These are phyloP conservation scores for Noctua pronuba DNA, from an alignment of 2,888 invertebrate species.

Conservation along the genomic window DNA sequence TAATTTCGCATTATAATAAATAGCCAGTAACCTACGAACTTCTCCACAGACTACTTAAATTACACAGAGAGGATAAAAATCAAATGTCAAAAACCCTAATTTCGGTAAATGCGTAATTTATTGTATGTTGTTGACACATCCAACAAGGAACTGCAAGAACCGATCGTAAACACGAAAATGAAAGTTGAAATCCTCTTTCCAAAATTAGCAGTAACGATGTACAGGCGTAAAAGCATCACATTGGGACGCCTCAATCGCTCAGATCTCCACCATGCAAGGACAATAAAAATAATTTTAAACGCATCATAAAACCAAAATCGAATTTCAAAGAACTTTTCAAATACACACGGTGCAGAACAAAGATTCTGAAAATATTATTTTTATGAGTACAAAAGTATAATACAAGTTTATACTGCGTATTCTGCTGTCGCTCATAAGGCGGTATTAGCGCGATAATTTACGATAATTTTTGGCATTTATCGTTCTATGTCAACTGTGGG, in stretches of 20 bases:
- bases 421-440: constrained; percentile 80
- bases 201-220: constrained; percentile 61
- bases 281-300: constrained; percentile 74
- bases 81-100: not conserved
- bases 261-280: constrained; percentile 52
- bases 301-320: constrained; percentile 67
- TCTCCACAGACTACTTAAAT: not conserved
- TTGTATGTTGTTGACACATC: constrained; percentile 30
- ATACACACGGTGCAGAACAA: constrained; percentile 70
- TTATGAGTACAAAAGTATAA: constrained; percentile 77
- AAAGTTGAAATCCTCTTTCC: constrained; percentile 37
- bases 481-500: constrained; percentile 83
- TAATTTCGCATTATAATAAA: constrained; percentile 7
- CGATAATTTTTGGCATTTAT: constrained; percentile 84
- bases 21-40: constrained; percentile 2
- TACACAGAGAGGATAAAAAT: not conserved
- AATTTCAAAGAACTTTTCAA: constrained; percentile 73
- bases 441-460: constrained; percentile 83
- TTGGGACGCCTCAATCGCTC: constrained; percentile 61
- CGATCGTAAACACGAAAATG: constrained; percentile 40
- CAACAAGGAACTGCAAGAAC: constrained; percentile 20
- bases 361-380: constrained; percentile 82
- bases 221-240: constrained; percentile 39
- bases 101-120: constrained; percentile 10
- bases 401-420: constrained; percentile 83